Evolutionary conservation across 2,113 vertebrate genomes (phyloP).

Genomic region (Festucalex cinctus): DNA sequence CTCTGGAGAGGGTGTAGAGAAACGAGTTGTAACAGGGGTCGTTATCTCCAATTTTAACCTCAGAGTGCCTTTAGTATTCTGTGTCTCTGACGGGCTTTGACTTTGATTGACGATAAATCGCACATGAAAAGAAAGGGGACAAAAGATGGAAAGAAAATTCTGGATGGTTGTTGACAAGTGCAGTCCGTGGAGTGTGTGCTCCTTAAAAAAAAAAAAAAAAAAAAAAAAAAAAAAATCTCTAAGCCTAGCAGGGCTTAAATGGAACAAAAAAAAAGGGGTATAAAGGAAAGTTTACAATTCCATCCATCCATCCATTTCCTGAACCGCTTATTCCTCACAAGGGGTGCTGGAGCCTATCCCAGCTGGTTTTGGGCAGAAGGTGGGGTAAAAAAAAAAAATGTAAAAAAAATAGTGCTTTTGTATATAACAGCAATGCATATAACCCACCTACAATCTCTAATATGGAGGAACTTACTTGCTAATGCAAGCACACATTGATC

Average conservation of each 20-base stretch:
- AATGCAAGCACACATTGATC: too few relatives aligned
- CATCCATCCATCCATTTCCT: too few relatives aligned
- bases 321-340: too few relatives aligned
- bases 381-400: too few relatives aligned
- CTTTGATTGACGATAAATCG: not conserved
- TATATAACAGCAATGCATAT: too few relatives aligned
- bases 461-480: too few relatives aligned
- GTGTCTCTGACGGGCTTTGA: not conserved
- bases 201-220: not conserved
- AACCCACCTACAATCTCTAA: too few relatives aligned
- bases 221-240: not conserved
- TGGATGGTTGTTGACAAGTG: not conserved
- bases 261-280: too few relatives aligned
- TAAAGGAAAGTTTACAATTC: too few relatives aligned
- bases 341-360: too few relatives aligned
- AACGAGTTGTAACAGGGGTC: slow-evolving; percentile 2
- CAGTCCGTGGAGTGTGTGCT: not conserved
- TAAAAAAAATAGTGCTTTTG: too few relatives aligned
- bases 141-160: not conserved
- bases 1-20: not conserved
- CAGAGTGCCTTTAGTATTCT: not conserved
- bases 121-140: not conserved
- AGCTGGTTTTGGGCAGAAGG: too few relatives aligned
- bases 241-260: not conserved
- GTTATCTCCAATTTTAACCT: slow-evolving; percentile 7